These are phyloP conservation scores for Bufo bufo DNA, from an alignment of 2,113 vertebrate genomes.

Conservation along the genomic window DNA sequence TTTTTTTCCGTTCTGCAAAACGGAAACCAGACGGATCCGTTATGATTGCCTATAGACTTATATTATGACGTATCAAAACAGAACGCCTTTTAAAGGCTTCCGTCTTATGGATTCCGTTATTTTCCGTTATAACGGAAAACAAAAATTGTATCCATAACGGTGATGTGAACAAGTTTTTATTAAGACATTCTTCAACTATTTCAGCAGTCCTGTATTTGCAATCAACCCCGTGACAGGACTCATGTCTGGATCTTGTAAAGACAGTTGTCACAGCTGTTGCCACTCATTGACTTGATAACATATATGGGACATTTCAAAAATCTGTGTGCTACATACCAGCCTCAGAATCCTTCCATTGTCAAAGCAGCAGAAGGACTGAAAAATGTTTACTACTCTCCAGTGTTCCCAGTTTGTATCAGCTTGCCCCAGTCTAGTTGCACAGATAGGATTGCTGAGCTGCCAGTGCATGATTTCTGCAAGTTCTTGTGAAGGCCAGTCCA, in stretches of 20 bases:
- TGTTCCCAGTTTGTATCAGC: not conserved
- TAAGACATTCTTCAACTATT: not conserved
- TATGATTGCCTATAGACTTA: no score
- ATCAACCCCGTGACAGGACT: not conserved
- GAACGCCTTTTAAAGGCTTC: no score
- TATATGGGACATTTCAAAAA: not conserved
- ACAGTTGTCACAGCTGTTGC: not conserved
- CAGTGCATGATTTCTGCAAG: not conserved
- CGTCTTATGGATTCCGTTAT: no score
- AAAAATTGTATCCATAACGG: no score
- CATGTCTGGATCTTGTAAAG: not conserved
- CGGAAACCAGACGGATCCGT: no score
- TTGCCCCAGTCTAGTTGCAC: not conserved
- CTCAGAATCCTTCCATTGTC: not conserved
- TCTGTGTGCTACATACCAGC: not conserved
- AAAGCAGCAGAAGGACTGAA: not conserved
- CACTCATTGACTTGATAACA: not conserved
- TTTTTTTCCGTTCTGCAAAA: no score
- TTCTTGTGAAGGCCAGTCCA: not conserved
- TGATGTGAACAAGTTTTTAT: not conserved
- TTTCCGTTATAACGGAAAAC: no score
- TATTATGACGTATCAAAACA: no score
- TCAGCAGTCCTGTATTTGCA: not conserved
- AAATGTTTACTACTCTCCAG: not conserved
- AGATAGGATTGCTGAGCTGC: not conserved